phyloP scores from a whole-genome alignment of 2,888 invertebrate genomes.

The Cistogaster globosa region DNA sequence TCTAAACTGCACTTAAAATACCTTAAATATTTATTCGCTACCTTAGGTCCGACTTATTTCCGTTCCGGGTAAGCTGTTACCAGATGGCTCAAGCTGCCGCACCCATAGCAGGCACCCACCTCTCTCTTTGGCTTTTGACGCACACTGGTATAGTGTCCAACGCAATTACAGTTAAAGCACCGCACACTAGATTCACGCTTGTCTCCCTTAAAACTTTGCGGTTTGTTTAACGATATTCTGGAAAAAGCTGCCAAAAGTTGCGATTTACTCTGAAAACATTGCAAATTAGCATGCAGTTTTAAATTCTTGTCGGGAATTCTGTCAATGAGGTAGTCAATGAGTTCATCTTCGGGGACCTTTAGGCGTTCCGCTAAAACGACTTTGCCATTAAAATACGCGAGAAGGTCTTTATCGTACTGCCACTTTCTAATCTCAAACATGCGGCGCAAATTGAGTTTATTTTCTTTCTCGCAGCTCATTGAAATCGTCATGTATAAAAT shows the following conservation, averaged over 20 bases:
- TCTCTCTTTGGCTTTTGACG: conserved; percentile 51
- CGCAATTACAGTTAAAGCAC: conserved; percentile 54
- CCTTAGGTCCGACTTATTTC: background rate
- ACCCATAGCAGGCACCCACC: conserved; percentile 58
- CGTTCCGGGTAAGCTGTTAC: conserved; percentile 43
- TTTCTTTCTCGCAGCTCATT: too few species aligned
- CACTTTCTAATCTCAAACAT: conserved; percentile 20
- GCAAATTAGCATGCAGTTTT: conserved; percentile 38
- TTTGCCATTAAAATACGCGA: conserved; percentile 19
- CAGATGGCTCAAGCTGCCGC: conserved; percentile 44
- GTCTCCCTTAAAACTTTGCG: background rate
- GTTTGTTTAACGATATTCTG: conserved; percentile 27
- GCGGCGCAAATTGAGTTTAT: too few species aligned
- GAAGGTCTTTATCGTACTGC: conserved; percentile 27
- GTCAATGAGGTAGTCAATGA: conserved; percentile 51
- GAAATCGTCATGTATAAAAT: too few species aligned
- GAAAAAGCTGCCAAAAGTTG: conserved; percentile 56
- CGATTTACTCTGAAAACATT: conserved; percentile 29
- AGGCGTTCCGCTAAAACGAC: background rate
- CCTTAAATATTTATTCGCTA: too few species aligned
- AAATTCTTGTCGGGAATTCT: conserved; percentile 47
- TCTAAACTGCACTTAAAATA: too few species aligned
- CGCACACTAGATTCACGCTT: background rate
- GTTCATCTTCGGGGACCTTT: background rate
- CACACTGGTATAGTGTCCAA: conserved; percentile 49